A percentile compares a stretch with the other conserved stretches of the same genome.
Conservation (phyloP, 2,113 vertebrate species). For the Raja brachyura region DNA sequence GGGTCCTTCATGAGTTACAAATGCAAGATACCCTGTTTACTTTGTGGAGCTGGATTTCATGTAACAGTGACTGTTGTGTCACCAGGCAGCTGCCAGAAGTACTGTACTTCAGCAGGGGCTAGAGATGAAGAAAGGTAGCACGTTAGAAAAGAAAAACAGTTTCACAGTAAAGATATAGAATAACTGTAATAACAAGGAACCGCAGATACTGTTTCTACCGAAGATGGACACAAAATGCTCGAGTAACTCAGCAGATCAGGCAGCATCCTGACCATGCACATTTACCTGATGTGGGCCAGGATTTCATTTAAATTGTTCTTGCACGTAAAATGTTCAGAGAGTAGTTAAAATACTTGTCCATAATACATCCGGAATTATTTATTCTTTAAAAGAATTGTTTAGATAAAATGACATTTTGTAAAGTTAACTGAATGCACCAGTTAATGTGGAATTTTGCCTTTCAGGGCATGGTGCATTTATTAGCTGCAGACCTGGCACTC, state of each 20-base stretch:
- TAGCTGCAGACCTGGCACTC: background rate
- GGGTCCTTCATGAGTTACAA: background rate
- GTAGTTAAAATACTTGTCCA: background rate
- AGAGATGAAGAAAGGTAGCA: background rate
- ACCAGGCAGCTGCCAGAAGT: background rate
- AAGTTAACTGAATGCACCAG: background rate
- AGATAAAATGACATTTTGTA: background rate
- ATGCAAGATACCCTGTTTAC: constrained; percentile 23
- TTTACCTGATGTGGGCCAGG: background rate
- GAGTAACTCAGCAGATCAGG: no score
- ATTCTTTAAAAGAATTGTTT: background rate
- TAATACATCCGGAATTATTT: background rate
- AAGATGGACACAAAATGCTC: no score
- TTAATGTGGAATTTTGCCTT: background rate
- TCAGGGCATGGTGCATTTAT: background rate
- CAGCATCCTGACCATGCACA: no score
- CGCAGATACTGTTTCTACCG: no score
- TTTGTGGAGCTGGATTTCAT: background rate
- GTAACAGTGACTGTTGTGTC: background rate
- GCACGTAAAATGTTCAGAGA: background rate
- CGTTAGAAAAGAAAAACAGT: background rate
- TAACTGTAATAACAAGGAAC: background rate
- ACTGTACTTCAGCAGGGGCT: background rate
- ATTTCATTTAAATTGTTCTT: background rate
- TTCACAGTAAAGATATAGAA: background rate